Evolutionary conservation across 2,888 invertebrate genomes (phyloP).

Genomic region (Metacarcinus magister): DNA sequence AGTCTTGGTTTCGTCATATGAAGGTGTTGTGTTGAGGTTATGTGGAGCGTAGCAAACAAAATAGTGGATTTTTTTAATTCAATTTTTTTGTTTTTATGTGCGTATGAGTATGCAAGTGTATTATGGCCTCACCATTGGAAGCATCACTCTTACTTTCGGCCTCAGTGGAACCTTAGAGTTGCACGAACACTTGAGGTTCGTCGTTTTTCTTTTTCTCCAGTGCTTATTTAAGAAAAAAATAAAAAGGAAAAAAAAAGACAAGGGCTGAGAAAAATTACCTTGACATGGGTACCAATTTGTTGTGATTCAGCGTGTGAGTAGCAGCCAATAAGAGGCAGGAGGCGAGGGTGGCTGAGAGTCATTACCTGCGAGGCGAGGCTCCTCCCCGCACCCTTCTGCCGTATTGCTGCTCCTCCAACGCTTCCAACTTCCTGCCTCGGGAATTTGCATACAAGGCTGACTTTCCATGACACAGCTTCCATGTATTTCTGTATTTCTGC

Average conservation of each 20-base stretch:
- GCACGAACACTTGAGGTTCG: background rate
- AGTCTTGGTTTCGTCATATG: background rate
- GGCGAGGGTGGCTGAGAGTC: constrained; percentile 31
- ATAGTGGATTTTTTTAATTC: background rate
- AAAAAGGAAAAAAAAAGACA: background rate
- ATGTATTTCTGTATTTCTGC: background rate
- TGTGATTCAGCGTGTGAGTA: constrained; percentile 44
- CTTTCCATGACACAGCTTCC: background rate
- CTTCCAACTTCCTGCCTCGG: background rate
- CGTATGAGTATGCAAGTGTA: background rate
- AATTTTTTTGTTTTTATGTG: background rate
- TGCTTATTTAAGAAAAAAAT: background rate
- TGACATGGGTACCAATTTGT: constrained; percentile 30
- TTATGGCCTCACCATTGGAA: background rate
- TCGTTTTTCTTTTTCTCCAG: background rate
- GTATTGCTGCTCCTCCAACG: constrained; percentile 14
- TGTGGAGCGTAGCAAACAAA: background rate
- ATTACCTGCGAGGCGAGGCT: background rate
- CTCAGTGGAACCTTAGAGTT: background rate
- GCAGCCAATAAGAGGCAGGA: background rate
- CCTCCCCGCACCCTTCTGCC: background rate
- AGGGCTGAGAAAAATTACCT: constrained; percentile 1
- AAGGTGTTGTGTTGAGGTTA: background rate
- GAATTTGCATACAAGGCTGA: constrained; percentile 14
- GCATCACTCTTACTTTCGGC: background rate